Conservation (phyloP, 2,113 vertebrate genomes). For the Phyllopteryx taeniolatus region DNA sequence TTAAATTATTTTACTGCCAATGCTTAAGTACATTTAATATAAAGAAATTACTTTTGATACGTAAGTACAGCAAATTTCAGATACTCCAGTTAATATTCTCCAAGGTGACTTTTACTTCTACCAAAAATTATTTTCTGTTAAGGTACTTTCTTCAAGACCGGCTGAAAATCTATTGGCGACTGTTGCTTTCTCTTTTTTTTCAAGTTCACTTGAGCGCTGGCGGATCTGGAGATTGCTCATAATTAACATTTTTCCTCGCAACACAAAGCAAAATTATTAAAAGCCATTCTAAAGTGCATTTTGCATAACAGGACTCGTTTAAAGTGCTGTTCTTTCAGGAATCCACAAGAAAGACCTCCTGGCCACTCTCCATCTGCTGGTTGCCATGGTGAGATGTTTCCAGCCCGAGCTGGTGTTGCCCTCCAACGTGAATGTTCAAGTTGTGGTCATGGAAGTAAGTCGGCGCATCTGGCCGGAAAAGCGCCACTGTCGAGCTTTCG, state of each 20-base stretch:
- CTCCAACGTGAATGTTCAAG: slow-evolving; percentile 78
- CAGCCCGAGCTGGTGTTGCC: slow-evolving; percentile 79
- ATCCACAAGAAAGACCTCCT: slow-evolving; percentile 86
- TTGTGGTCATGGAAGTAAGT: slow-evolving; percentile 81
- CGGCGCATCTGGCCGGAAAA: background rate
- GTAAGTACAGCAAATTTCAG: no score
- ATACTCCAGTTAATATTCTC: no score
- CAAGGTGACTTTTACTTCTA: no score
- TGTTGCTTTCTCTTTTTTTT: no score
- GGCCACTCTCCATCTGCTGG: slow-evolving; percentile 86
- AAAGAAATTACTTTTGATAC: no score
- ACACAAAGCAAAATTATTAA: no score
- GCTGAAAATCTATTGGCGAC: no score
- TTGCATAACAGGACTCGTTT: background rate
- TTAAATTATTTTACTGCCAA: no score
- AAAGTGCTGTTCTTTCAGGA: slow-evolving; percentile 53
- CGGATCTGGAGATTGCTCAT: background rate
- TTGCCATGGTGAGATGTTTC: slow-evolving; percentile 85
- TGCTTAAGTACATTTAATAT: no score
- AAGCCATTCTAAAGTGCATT: background rate
- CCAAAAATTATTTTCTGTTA: no score
- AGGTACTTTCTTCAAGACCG: no score
- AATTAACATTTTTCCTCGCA: background rate
- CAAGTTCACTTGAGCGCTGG: no score
- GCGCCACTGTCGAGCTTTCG: background rate